Conservation (phyloP, 1,140 invertebrate species). For the Potamilus streckersoni region DNA sequence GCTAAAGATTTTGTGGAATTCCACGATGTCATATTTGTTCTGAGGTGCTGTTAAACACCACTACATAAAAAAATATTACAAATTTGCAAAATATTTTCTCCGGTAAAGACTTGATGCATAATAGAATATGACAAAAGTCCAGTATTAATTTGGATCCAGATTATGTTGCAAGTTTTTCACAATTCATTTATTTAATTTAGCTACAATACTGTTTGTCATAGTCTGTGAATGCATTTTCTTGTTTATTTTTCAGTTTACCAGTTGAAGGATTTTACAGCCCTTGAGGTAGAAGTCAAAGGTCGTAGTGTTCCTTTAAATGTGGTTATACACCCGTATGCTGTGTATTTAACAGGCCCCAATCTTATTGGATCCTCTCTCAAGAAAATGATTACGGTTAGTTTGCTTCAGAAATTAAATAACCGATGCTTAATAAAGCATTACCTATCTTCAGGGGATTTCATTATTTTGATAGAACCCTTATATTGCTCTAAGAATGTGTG, state of each 20-base stretch:
- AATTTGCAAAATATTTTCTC: too few species aligned
- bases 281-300: constrained; percentile 65
- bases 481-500: too few species aligned
- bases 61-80: too few species aligned
- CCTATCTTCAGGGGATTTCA: too few species aligned
- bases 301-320: constrained; percentile 62
- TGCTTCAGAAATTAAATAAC: neutral
- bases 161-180: neutral
- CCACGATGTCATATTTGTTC: too few species aligned
- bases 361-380: constrained; percentile 61
- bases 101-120: neutral
- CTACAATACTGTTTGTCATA: constrained; percentile 4
- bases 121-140: neutral
- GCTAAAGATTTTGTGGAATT: too few species aligned
- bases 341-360: constrained; percentile 56
- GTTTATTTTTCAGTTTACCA: constrained; percentile 36
- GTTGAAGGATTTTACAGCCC: constrained; percentile 55
- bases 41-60: too few species aligned
- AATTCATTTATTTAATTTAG: neutral
- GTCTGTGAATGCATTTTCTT: neutral
- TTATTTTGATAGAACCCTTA: too few species aligned
- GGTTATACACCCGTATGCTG: constrained; percentile 63
- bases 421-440: too few species aligned
- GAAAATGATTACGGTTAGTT: constrained; percentile 61
- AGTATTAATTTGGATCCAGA: neutral